Conservation (phyloP, 2,888 invertebrate species). For the Ypsolopha sequella region DNA sequence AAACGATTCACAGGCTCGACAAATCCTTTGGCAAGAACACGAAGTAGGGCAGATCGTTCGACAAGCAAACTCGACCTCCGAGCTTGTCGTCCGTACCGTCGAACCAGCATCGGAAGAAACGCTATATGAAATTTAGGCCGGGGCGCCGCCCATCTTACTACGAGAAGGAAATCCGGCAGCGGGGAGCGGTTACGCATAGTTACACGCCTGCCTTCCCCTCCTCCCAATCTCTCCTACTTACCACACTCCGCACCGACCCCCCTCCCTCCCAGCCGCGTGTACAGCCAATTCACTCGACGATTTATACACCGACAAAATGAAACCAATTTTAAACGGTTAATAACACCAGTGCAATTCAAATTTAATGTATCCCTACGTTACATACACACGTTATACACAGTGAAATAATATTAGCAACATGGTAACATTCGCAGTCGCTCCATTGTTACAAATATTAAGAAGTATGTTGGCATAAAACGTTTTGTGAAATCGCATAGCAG, state of each 20-base stretch:
- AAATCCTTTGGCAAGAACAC: conserved; percentile 67
- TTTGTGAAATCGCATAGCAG: neutral
- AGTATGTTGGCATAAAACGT: neutral
- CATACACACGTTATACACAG: conserved; percentile 20
- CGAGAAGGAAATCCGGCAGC: conserved; percentile 70
- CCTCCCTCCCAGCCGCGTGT: conserved; percentile 32
- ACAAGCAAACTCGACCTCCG: conserved; percentile 60
- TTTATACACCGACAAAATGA: conserved; percentile 67
- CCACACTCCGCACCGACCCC: conserved; percentile 32
- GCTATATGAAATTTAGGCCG: conserved; percentile 62
- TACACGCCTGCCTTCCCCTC: conserved; percentile 60
- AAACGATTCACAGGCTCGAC: conserved; percentile 62
- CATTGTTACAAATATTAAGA: neutral
- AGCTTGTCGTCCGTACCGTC: conserved; percentile 26
- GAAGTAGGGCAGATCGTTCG: conserved; percentile 65
- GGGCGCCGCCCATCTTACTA: conserved; percentile 68
- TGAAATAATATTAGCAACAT: conserved; percentile 20
- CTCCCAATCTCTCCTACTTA: conserved; percentile 25
- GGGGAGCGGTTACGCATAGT: conserved; percentile 67
- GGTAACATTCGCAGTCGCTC: conserved; percentile 29
- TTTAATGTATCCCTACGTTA: conserved; percentile 26
- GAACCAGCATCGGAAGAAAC: conserved; percentile 38
- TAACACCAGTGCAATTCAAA: conserved; percentile 37
- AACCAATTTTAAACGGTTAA: conserved; percentile 60
- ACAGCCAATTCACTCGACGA: conserved; percentile 63